Conservation (phyloP, 2,113 vertebrate genomes). For the Barbus barbus region DNA sequence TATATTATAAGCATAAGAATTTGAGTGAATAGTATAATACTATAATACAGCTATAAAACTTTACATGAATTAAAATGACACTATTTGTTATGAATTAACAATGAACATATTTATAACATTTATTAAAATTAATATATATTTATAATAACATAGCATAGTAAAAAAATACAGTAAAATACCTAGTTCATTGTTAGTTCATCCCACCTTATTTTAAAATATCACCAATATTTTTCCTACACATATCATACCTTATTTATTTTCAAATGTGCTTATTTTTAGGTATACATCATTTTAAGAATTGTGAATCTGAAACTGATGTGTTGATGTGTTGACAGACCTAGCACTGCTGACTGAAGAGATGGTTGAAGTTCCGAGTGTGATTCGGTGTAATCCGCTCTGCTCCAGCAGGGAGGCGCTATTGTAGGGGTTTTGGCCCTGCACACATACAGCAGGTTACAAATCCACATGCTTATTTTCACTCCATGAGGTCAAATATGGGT, state of each 20-base stretch:
- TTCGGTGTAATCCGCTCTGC: slow-evolving; percentile 96
- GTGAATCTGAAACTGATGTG: slow-evolving; percentile 39
- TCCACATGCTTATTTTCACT: slow-evolving; percentile 23
- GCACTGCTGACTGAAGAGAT: slow-evolving; percentile 97
- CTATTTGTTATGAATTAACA: background rate
- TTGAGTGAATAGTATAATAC: too few relatives aligned
- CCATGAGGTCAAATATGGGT: background rate
- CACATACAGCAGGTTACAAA: slow-evolving; percentile 28
- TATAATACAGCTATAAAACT: too few relatives aligned
- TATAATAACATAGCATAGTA: background rate
- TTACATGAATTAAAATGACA: too few relatives aligned
- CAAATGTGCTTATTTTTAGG: background rate
- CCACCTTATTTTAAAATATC: background rate
- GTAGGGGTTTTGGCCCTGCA: slow-evolving; percentile 87
- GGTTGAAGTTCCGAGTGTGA: slow-evolving; percentile 95
- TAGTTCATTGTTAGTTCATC: background rate
- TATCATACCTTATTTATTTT: background rate
- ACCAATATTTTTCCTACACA: background rate
- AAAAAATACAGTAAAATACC: background rate
- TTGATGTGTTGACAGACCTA: slow-evolving; percentile 78
- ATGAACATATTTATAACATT: background rate
- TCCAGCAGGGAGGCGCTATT: slow-evolving; percentile 94
- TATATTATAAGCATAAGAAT: too few relatives aligned
- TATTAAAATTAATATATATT: background rate
- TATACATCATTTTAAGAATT: background rate